Percentiles rank a stretch among this genome's conserved stretches.
phyloP scores from a whole-genome alignment of 2,113 vertebrate genomes.

The Cercocebus atys region DNA sequence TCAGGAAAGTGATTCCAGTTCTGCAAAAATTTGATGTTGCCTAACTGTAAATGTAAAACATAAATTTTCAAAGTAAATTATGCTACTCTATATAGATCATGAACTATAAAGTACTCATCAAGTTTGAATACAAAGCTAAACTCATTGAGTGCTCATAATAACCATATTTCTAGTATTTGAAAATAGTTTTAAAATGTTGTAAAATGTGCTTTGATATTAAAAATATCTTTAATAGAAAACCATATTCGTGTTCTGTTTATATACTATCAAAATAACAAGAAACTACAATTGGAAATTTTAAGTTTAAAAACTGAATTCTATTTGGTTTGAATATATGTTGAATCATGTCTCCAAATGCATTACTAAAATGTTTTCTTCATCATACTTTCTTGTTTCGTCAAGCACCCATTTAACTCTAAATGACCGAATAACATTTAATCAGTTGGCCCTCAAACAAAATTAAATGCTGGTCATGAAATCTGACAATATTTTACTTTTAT shows the following conservation, averaged over 20 bases:
- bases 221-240: conserved; percentile 22
- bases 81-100: conserved; percentile 19
- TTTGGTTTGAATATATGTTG: conserved; percentile 24
- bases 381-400: neutral
- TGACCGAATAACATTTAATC: conserved; percentile 24
- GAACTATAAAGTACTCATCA: neutral
- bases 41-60: neutral
- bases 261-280: neutral
- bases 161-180: neutral
- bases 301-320: conserved; percentile 36
- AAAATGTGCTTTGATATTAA: neutral
- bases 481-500: conserved; percentile 48
- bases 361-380: conserved; percentile 49
- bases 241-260: neutral
- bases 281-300: conserved; percentile 12
- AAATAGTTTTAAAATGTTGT: conserved; percentile 19
- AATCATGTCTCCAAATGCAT: neutral
- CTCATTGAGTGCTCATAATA: neutral
- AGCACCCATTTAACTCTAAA: conserved; percentile 67
- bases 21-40: conserved; percentile 42
- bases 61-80: conserved; percentile 50
- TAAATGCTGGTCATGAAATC: neutral
- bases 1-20: conserved; percentile 26
- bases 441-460: conserved; percentile 53
- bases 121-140: neutral